Evolutionary conservation across 2,113 vertebrate genomes (phyloP).

Genomic region (Aldabrachelys gigantea): DNA sequence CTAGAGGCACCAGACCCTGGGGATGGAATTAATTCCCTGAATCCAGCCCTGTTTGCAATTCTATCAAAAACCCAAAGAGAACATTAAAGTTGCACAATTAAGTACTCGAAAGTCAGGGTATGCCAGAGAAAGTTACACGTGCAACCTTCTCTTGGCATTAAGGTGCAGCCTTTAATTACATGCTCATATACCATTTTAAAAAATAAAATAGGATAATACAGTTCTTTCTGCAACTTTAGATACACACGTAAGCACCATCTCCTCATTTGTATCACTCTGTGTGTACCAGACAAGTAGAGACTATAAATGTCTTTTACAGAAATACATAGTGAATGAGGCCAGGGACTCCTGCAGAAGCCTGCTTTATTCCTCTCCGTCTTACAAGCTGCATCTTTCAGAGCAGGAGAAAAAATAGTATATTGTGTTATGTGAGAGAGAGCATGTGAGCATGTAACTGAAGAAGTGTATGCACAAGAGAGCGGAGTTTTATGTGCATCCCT

Average conservation of each 20-base stretch:
- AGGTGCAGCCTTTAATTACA: fast-evolving
- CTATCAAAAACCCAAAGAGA: too few relatives aligned
- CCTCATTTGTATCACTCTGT: not conserved
- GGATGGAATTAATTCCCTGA: not conserved
- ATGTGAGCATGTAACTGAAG: not conserved
- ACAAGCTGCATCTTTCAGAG: not conserved
- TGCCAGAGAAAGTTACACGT: fast-evolving
- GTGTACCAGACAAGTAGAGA: not conserved
- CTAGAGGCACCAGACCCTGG: not conserved
- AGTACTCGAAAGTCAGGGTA: not conserved
- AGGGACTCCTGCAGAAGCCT: not conserved
- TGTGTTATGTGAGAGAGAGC: not conserved
- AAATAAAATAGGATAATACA: not conserved
- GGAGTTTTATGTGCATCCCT: not conserved
- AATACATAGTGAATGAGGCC: not conserved
- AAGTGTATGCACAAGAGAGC: not conserved
- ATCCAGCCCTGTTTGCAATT: not conserved
- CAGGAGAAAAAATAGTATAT: not conserved
- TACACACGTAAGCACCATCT: not conserved
- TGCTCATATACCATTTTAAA: not conserved
- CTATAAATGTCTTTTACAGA: not conserved
- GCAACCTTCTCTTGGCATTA: not conserved
- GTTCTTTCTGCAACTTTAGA: not conserved
- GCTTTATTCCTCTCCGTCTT: not conserved
- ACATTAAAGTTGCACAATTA: not conserved